Conservation (phyloP, 2,888 invertebrate species). For the Heterodera filipjevi region DNA sequence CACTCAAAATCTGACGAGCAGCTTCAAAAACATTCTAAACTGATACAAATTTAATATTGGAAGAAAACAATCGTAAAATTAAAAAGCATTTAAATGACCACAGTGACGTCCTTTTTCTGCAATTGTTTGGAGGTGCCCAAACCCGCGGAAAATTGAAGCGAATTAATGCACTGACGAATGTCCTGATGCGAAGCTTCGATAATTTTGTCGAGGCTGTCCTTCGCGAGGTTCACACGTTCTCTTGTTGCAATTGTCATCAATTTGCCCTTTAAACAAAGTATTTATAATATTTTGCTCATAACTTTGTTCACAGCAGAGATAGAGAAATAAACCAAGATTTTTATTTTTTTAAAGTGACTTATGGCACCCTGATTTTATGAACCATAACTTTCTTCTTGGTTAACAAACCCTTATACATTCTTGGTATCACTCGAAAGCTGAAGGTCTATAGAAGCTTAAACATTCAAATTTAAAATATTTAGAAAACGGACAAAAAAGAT, state of each 20-base stretch:
- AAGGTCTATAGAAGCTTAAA: no score
- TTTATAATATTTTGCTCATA: no score
- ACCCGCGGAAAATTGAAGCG: constrained; percentile 81
- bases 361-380: no score
- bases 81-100: constrained; percentile 71
- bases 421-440: no score
- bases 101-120: constrained; percentile 80
- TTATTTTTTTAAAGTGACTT: no score
- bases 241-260: constrained; percentile 89
- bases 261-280: constrained; percentile 78
- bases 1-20: constrained; percentile 72
- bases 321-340: no score
- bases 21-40: constrained; percentile 64
- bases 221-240: constrained; percentile 78
- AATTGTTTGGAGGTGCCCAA: constrained; percentile 68
- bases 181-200: constrained; percentile 83
- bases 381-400: no score
- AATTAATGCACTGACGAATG: constrained; percentile 76
- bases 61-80: constrained; percentile 20
- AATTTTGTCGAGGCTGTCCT: constrained; percentile 80
- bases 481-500: no score
- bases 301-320: no score
- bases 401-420: no score
- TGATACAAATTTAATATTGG: not conserved
- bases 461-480: no score